These are phyloP conservation scores for Characodon lateralis DNA, from an alignment of 2,797 vertebrate species.

Conservation along the genomic window DNA sequence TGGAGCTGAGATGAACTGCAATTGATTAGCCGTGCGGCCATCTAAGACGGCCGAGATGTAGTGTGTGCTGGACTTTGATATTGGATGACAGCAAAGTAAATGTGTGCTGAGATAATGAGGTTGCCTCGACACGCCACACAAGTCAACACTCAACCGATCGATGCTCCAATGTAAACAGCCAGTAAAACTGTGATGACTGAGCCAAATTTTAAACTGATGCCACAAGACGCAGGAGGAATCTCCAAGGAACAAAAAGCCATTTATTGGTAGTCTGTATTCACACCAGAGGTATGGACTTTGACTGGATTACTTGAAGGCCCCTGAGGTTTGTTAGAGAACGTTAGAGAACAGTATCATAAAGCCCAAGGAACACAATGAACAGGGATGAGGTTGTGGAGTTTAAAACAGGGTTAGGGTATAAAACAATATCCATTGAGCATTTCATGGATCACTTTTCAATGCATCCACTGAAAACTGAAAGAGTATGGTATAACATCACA, in stretches of 20 bases:
- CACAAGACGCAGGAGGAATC: background rate
- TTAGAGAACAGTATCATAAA: too few species aligned
- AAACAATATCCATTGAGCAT: too few species aligned
- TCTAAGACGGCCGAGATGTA: background rate
- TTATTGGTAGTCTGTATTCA: background rate
- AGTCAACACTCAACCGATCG: background rate
- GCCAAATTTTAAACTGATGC: background rate
- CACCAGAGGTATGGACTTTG: too few species aligned
- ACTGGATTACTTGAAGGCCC: too few species aligned
- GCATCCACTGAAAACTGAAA: too few species aligned
- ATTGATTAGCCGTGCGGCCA: background rate
- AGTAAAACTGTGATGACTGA: background rate
- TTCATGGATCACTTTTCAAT: too few species aligned
- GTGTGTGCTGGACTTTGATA: slow-evolving; percentile 30
- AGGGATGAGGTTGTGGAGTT: too few species aligned
- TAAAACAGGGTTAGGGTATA: too few species aligned
- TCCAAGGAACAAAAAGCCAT: background rate
- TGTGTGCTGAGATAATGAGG: slow-evolving; percentile 52
- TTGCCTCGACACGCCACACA: background rate
- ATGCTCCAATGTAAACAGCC: background rate
- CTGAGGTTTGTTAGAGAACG: too few species aligned
- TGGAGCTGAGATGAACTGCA: background rate
- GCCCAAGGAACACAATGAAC: too few species aligned
- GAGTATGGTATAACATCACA: too few species aligned
- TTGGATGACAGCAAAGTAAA: slow-evolving; percentile 53